These are phyloP conservation scores for Ibidorhyncha struthersii DNA, from an alignment of 2,113 vertebrate genomes.

Conservation along the genomic window DNA sequence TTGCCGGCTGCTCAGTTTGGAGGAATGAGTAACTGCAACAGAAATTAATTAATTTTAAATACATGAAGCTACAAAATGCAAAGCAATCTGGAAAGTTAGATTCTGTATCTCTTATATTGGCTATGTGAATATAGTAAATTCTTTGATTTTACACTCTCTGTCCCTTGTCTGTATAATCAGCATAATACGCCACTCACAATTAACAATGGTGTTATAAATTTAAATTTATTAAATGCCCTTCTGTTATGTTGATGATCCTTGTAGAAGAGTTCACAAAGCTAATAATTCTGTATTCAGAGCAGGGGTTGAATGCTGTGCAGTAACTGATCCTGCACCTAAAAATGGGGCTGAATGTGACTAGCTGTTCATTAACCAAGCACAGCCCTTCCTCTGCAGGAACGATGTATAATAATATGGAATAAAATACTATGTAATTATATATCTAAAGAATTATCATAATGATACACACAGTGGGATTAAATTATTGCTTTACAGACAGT, in stretches of 20 bases:
- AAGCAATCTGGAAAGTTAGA: not conserved
- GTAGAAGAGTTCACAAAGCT: not conserved
- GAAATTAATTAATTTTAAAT: not conserved
- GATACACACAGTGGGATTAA: not conserved
- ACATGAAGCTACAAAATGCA: not conserved
- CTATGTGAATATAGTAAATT: not conserved
- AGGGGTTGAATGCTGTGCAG: not conserved
- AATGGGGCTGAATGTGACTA: not conserved
- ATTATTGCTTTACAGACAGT: not conserved
- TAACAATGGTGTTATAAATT: not conserved
- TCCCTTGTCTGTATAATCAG: not conserved
- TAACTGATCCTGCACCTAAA: not conserved
- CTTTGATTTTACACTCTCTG: not conserved
- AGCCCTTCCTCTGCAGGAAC: not conserved
- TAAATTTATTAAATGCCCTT: not conserved
- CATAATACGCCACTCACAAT: not conserved
- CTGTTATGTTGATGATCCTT: not conserved
- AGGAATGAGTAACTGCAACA: not conserved
- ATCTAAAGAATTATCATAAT: not conserved
- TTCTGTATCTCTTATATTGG: not conserved
- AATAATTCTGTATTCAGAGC: not conserved
- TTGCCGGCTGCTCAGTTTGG: not conserved
- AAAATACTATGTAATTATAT: not conserved
- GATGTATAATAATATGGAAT: not conserved
- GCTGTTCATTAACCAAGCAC: not conserved